Base-by-base conservation (phyloP, 2,113 vertebrate genomes). In the Heterotis niloticus region DNA sequence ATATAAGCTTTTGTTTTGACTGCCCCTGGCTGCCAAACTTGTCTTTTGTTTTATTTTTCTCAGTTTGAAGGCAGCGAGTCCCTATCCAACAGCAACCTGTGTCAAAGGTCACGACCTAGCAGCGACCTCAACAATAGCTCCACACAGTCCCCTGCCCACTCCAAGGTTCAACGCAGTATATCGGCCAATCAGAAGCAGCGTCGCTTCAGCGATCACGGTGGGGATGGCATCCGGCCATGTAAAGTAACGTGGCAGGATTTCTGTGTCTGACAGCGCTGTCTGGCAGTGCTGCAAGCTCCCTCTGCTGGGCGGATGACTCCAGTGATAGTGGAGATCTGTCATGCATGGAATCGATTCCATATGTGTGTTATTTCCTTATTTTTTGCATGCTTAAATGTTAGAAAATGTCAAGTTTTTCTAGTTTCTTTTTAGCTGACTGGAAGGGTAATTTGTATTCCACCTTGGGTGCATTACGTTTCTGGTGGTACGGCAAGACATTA, bases 181-280 rank as follows among this genome's bases (percentile, higher is more conserved):
- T 99, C 98, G 0, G 95, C 96, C 77, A 99, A 96, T 82, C 98
- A 99, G 94, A 99, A 99, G 76, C 98, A 99, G 77, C 94, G 97
- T 12, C 95, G 98, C 67, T 99, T 96, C 91, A 99, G 98, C 52
- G 98, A 99, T 89, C 97, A 99, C 78, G 97, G 97, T 99, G 90
- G 86, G 95, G 88, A 89, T 87, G 87, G 87, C 75, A 74, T 91
- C 91, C 89, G 90, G 84, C 87, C 83, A 88, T 88, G 88, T 89
- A 87, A 88, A 90, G 84, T 92, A 89, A 86, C 89, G 77, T 5
- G 66, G 76, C 82, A 68, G 86, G 66, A 64, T 83, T 84, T 72
- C 79, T 91, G 81, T 82, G 84, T 89, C 84, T 90, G 85, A 90
- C 82, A 88, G 87, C 89, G 87, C 90, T 84, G 85, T 85, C 85